Percentiles rank a stretch among this genome's conserved stretches.
Evolutionary conservation across 1,140 invertebrate species (phyloP).

Genomic region (Orussus abietinus): DNA sequence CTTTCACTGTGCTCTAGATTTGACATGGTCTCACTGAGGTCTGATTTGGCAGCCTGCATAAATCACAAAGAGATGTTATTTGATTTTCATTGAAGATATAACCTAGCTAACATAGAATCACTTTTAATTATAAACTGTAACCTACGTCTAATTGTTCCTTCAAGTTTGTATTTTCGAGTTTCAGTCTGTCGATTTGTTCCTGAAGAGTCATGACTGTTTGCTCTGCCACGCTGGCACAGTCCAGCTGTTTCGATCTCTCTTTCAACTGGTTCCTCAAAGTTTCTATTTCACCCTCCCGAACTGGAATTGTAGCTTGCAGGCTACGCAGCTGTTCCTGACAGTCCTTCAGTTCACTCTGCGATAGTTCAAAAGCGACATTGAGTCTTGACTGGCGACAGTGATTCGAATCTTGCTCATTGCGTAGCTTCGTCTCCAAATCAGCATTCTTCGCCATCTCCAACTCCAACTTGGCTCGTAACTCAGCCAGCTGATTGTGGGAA

Average conservation of each 20-base stretch:
- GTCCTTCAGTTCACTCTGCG: slow-evolving; percentile 47
- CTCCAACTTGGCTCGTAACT: slow-evolving; percentile 45
- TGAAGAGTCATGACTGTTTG: slow-evolving; percentile 37
- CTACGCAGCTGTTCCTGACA: slow-evolving; percentile 47
- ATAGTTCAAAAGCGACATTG: slow-evolving; percentile 48
- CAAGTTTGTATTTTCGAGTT: slow-evolving; percentile 45
- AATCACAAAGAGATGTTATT: slow-evolving; percentile 6
- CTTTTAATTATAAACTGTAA: too few relatives aligned
- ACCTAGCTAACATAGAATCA: too few relatives aligned
- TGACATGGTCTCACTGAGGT: slow-evolving; percentile 44
- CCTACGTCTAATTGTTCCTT: slow-evolving; percentile 41
- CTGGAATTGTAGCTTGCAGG: slow-evolving; percentile 47
- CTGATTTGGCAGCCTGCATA: slow-evolving; percentile 38
- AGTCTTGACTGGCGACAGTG: slow-evolving; percentile 45
- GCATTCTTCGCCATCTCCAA: slow-evolving; percentile 40
- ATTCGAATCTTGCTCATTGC: slow-evolving; percentile 47
- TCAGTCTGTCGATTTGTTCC: slow-evolving; percentile 40
- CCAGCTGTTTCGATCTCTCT: slow-evolving; percentile 41
- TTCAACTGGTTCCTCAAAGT: slow-evolving; percentile 42
- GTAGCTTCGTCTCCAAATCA: slow-evolving; percentile 42
- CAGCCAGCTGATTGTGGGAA: slow-evolving; percentile 46
- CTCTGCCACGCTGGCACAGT: slow-evolving; percentile 36
- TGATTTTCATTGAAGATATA: too few relatives aligned
- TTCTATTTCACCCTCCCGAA: slow-evolving; percentile 46
- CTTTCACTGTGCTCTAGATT: slow-evolving; percentile 43